Percentiles rank a stretch among this genome's conserved stretches.
phyloP scores from a whole-genome alignment of 2,113 vertebrate species.

The Psittacula cyanocephala region DNA sequence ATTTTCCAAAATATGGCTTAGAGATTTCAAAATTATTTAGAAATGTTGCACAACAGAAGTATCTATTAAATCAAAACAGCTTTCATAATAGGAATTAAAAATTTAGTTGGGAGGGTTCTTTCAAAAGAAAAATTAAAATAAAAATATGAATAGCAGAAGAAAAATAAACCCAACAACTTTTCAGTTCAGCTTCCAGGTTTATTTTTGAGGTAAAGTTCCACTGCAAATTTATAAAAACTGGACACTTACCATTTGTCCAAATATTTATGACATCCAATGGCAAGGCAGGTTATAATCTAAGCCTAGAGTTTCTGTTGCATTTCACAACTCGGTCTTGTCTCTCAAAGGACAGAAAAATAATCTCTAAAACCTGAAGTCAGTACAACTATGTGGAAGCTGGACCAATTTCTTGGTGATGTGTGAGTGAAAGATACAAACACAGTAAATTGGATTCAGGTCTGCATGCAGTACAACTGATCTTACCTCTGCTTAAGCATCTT shows the following conservation, averaged over 20 bases:
- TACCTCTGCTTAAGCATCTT: background rate
- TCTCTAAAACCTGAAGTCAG: background rate
- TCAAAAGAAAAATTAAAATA: background rate
- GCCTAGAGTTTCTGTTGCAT: background rate
- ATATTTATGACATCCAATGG: background rate
- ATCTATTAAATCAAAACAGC: background rate
- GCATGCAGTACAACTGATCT: background rate
- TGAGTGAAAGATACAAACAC: background rate
- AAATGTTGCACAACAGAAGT: background rate
- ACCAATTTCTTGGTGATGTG: background rate
- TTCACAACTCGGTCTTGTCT: background rate
- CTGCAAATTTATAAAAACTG: background rate
- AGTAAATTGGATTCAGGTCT: background rate
- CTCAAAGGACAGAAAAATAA: fast-evolving
- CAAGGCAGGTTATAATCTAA: background rate
- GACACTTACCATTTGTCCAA: background rate
- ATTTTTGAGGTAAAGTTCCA: background rate
- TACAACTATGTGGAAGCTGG: background rate
- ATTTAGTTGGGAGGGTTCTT: background rate
- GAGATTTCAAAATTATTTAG: background rate
- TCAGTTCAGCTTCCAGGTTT: background rate
- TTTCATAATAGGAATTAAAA: background rate
- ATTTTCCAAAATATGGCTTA: background rate
- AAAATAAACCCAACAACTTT: background rate
- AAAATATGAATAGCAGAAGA: background rate